phyloP scores from a whole-genome alignment of 2,888 invertebrate genomes.

The Hypsopygia costalis region DNA sequence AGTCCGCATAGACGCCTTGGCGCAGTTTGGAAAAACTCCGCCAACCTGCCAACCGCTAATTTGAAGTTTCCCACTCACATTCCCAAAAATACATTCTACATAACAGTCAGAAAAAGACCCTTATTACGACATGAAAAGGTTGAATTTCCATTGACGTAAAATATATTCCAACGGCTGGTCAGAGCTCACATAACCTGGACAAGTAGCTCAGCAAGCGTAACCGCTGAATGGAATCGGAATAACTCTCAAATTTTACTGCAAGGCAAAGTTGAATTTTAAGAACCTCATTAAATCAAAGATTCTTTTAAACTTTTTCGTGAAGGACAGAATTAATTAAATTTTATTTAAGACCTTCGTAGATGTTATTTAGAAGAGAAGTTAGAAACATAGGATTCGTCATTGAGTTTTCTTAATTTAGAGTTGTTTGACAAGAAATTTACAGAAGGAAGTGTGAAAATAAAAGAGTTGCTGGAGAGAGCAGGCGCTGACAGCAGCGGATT shows the following conservation, averaged over 20 bases:
- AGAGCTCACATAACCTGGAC: background rate
- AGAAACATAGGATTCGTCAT: slow-evolving; percentile 1
- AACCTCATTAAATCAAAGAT: slow-evolving; percentile 21
- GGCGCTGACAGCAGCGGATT: no score
- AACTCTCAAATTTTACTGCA: slow-evolving; percentile 16
- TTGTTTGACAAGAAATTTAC: no score
- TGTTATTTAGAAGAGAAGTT: background rate
- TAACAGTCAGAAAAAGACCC: slow-evolving; percentile 1
- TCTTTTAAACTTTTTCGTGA: slow-evolving; percentile 19
- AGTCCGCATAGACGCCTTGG: background rate
- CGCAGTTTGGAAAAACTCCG: background rate
- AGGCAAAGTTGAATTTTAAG: slow-evolving; percentile 16
- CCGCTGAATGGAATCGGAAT: slow-evolving; percentile 3
- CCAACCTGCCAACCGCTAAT: slow-evolving; percentile 1
- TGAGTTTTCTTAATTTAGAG: background rate
- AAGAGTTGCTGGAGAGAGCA: no score
- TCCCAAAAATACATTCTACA: background rate
- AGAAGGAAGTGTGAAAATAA: no score
- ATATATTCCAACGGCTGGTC: background rate
- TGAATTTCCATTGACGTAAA: background rate
- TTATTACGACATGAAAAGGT: background rate
- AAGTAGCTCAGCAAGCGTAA: background rate
- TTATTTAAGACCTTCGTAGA: slow-evolving; percentile 9
- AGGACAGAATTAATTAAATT: slow-evolving; percentile 20
- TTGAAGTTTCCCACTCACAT: slow-evolving; percentile 4